Evolutionary conservation across 2,888 invertebrate genomes (phyloP), one percentile per base, ranked within the genome.

Genomic region (Drosophila histrio): DNA sequence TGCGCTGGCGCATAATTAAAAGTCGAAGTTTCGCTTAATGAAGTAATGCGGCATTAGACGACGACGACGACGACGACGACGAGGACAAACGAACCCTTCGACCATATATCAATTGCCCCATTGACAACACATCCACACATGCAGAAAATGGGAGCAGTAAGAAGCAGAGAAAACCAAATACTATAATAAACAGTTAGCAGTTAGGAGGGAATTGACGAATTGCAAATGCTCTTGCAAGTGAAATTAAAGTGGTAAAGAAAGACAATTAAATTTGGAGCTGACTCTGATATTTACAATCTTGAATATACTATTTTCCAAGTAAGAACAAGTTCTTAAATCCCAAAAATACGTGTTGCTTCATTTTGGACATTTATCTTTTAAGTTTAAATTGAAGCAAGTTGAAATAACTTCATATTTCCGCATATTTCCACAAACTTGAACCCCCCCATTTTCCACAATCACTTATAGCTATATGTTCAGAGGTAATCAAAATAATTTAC

Each of bases 1-100:
- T 56, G 50, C 60, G 61, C 56, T 61, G 52, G 54, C 41, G 74
- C 77, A 80, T 85, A 88, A 89, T 89, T 87, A 82, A 88, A 89
- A 80, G 72, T 62, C 72, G 56, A 59, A 53, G 71, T 19, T 26
- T 61, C 49, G 74, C 78, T 72, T 87, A 87, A 85, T 87, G 82
- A 87, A 85, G 73, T 76, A 71, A 67, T 67, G 66, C 59, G 68
- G 73, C 77, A 85, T 87, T 83, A 85, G 87, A 87, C 60, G 49
- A 53, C 38, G 38, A 36, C 22, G 39, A 39, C 13, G 43, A 13
- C 22, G 22, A 56, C 61, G 49, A 63, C n/a, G 87, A 87, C 60
- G 49, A 53, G 26, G 38, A 36, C 61, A 59, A 72, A 56, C 77
- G 52, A 54, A 56, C 13, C 32, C 21, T 26, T 47, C 24, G 61